Conservation (phyloP, 2,113 vertebrate genomes). For the Lathamus discolor region DNA sequence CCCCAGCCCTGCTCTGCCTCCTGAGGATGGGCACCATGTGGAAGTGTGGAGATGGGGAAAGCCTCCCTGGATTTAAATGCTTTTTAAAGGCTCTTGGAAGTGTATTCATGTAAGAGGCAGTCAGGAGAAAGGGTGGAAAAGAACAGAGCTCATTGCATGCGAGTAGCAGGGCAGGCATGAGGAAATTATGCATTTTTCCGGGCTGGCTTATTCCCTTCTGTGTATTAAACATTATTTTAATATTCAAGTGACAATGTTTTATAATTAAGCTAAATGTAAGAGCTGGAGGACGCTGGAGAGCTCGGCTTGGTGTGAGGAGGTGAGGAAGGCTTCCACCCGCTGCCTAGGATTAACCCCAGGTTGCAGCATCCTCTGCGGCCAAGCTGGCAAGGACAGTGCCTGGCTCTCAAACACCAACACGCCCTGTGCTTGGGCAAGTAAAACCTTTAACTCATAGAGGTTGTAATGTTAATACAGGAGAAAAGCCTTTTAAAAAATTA, state of each 20-base stretch:
- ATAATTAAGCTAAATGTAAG: slow-evolving; percentile 82
- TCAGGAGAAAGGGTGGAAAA: background rate
- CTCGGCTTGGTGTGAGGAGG: slow-evolving; percentile 49
- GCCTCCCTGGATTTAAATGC: background rate
- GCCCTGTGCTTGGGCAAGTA: background rate
- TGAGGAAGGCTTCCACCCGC: slow-evolving; percentile 17
- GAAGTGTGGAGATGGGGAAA: background rate
- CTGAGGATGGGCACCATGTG: background rate
- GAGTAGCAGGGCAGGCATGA: slow-evolving; percentile 63
- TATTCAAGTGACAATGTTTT: slow-evolving; percentile 81
- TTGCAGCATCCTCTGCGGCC: background rate
- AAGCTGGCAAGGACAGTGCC: fast-evolving
- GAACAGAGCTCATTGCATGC: slow-evolving; percentile 65
- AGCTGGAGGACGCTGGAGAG: slow-evolving; percentile 68
- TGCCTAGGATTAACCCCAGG: background rate
- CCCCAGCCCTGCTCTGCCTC: background rate
- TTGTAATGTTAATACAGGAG: slow-evolving; percentile 73
- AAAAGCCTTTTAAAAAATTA: slow-evolving; percentile 76
- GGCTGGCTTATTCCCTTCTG: slow-evolving; percentile 77
- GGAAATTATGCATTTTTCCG: slow-evolving; percentile 76
- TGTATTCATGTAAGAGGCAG: slow-evolving; percentile 58
- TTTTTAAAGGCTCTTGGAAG: slow-evolving; percentile 34
- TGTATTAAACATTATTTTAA: slow-evolving; percentile 85
- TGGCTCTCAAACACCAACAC: background rate
- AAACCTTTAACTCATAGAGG: slow-evolving; percentile 69